These are phyloP conservation scores for Protomyctophum bolini DNA, from an alignment of 2,113 vertebrate genomes.

Conservation along the genomic window DNA sequence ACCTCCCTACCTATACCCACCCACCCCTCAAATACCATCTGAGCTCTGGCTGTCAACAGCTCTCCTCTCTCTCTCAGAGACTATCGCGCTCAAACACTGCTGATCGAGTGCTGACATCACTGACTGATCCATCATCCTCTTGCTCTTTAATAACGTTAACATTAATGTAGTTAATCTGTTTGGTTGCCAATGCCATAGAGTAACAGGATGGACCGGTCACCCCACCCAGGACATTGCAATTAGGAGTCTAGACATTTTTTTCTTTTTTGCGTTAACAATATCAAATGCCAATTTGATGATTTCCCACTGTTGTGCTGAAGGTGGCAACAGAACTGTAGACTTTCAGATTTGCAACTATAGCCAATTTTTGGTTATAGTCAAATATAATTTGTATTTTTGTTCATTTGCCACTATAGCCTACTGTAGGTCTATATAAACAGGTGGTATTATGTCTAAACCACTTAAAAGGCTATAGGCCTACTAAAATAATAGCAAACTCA, in stretches of 20 bases:
- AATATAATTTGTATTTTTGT: too few relatives aligned
- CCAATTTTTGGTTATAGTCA: too few relatives aligned
- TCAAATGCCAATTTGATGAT: too few relatives aligned
- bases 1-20: neutral
- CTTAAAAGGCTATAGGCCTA: too few relatives aligned
- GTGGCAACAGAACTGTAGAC: too few relatives aligned
- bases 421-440: too few relatives aligned
- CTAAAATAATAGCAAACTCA: too few relatives aligned
- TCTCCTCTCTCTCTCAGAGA: slow-evolving; percentile 39
- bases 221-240: slow-evolving; percentile 85
- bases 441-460: too few relatives aligned
- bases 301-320: too few relatives aligned
- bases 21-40: slow-evolving; percentile 44
- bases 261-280: too few relatives aligned
- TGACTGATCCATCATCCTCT: slow-evolving; percentile 81
- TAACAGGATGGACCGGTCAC: slow-evolving; percentile 72
- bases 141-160: slow-evolving; percentile 82
- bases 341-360: too few relatives aligned
- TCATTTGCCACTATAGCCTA: too few relatives aligned
- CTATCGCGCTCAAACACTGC: slow-evolving; percentile 58
- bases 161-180: slow-evolving; percentile 85
- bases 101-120: slow-evolving; percentile 74
- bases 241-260: slow-evolving; percentile 16
- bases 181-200: slow-evolving; percentile 94
- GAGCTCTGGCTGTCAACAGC: slow-evolving; percentile 49